Percentiles rank a stretch among this genome's conserved stretches.
phyloP scores from a whole-genome alignment of 2,888 invertebrate genomes.

The Macrophya annulata region DNA sequence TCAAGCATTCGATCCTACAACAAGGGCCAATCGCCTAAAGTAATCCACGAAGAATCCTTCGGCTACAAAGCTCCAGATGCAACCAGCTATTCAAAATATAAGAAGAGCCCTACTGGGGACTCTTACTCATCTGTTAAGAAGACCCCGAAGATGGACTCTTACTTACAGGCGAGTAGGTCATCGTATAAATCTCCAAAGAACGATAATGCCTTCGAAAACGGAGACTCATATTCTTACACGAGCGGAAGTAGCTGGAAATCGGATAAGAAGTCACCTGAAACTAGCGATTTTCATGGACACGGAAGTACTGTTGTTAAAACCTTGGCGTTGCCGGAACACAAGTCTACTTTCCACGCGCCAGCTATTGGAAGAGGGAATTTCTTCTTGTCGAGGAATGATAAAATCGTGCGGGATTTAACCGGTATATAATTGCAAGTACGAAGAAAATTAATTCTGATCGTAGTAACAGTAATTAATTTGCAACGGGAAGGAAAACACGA shows the following conservation, averaged over 20 bases:
- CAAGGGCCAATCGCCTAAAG: slow-evolving; percentile 46
- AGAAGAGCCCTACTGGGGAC: slow-evolving; percentile 52
- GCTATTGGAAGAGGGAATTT: slow-evolving; percentile 33
- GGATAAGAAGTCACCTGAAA: slow-evolving; percentile 60
- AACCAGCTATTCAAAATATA: slow-evolving; percentile 60
- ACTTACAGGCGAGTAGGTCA: slow-evolving; percentile 58
- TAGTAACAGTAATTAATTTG: slow-evolving; percentile 52
- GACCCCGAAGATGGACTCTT: slow-evolving; percentile 57
- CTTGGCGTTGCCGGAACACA: slow-evolving; percentile 39
- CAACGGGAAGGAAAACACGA: neutral
- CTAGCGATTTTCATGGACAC: slow-evolving; percentile 47
- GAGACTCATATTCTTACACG: slow-evolving; percentile 63
- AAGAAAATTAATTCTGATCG: slow-evolving; percentile 19
- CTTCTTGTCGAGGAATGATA: slow-evolving; percentile 54
- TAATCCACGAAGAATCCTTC: slow-evolving; percentile 63
- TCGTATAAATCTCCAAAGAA: slow-evolving; percentile 64
- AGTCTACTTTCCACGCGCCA: slow-evolving; percentile 37
- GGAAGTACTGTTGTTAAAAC: slow-evolving; percentile 19
- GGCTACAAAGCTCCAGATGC: slow-evolving; percentile 64
- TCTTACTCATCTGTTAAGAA: slow-evolving; percentile 58
- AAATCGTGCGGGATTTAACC: slow-evolving; percentile 55
- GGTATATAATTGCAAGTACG: slow-evolving; percentile 58
- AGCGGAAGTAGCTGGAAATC: slow-evolving; percentile 62
- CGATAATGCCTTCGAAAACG: slow-evolving; percentile 60
- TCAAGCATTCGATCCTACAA: slow-evolving; percentile 28